Conservation (phyloP, 2,888 invertebrate genomes). For the Pyrgus malvae region DNA sequence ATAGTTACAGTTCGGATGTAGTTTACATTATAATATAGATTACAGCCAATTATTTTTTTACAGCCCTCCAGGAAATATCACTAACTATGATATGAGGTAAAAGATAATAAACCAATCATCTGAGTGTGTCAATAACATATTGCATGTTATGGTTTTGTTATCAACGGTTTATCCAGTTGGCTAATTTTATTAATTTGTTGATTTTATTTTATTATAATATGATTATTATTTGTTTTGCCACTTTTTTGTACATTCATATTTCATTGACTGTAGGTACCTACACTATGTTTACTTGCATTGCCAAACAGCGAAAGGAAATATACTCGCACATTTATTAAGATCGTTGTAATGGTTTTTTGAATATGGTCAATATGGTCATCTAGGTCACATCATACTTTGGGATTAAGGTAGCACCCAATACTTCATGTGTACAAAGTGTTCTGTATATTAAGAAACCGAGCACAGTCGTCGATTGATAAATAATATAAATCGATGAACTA, state of each 20-base stretch:
- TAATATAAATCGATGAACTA: too few species aligned
- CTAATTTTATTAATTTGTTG: conserved; percentile 12
- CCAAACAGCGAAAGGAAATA: neutral
- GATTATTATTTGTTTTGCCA: neutral
- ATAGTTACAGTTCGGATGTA: too few species aligned
- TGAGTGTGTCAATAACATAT: conserved; percentile 18
- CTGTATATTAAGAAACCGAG: too few species aligned
- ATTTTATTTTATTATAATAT: neutral
- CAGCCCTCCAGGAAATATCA: conserved; percentile 71
- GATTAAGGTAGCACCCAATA: too few species aligned
- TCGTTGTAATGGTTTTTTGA: too few species aligned
- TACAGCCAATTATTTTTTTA: conserved; percentile 45
- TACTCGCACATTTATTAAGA: too few species aligned
- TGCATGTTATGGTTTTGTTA: conserved; percentile 17
- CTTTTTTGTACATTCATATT: neutral
- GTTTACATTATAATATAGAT: neutral
- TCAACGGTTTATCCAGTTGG: conserved; percentile 11
- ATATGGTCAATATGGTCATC: too few species aligned
- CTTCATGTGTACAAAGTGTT: too few species aligned
- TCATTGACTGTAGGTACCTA: too few species aligned
- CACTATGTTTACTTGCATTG: neutral
- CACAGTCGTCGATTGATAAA: too few species aligned
- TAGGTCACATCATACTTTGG: too few species aligned
- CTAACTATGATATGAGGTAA: conserved; percentile 69
- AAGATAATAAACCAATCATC: conserved; percentile 20